These are phyloP conservation scores for Rhyacichthys aspro DNA, from an alignment of 2,797 vertebrate species.

Conservation along the genomic window DNA sequence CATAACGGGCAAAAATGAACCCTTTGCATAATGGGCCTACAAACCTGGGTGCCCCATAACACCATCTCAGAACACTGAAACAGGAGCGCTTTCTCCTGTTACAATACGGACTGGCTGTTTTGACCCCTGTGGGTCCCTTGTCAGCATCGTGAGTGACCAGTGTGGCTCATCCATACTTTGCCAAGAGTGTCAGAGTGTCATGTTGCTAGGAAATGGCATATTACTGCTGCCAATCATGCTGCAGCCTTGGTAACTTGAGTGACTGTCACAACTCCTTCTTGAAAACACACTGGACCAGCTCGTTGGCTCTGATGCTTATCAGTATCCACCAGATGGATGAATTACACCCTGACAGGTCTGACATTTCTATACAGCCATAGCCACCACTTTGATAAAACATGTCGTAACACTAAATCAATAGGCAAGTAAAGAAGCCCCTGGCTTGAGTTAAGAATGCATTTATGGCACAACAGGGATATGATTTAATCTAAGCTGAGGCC, in stretches of 20 bases:
- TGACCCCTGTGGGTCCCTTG: constrained; percentile 55
- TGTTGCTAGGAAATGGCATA: constrained; percentile 69
- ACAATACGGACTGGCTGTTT: constrained; percentile 43
- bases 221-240: constrained; percentile 63
- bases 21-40: constrained; percentile 34
- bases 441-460: constrained; percentile 48
- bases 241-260: constrained; percentile 50
- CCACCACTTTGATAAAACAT: neutral
- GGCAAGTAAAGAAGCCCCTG: constrained; percentile 28
- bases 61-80: constrained; percentile 55
- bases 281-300: constrained; percentile 15
- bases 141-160: constrained; percentile 62
- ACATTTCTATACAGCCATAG: constrained; percentile 5
- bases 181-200: constrained; percentile 63
- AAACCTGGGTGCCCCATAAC: constrained; percentile 34
- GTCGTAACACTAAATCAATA: neutral
- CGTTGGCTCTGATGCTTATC: constrained; percentile 45
- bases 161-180: constrained; percentile 66
- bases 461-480: constrained; percentile 16
- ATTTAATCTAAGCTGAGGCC: constrained; percentile 17
- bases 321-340: constrained; percentile 7
- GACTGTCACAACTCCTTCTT: constrained; percentile 30
- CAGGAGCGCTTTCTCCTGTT: constrained; percentile 63
- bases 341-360: constrained; percentile 22
- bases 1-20: constrained; percentile 49